Evolutionary conservation across 2,888 invertebrate species (phyloP).

Genomic region (Zygogramma bicolorata): DNA sequence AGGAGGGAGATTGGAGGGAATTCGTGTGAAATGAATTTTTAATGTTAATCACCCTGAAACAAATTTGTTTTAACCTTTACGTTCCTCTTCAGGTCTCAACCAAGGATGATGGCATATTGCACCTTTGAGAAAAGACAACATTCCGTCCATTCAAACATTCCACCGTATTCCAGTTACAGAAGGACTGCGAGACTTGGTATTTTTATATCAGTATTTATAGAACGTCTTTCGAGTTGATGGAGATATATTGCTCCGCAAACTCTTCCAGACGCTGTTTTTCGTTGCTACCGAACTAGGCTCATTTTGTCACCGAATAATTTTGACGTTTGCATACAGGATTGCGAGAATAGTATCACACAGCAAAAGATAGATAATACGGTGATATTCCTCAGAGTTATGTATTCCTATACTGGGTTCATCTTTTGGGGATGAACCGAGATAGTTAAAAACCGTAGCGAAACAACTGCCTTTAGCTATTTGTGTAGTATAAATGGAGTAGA

Average conservation of each 20-base stretch:
- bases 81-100: conserved; percentile 43
- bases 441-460: no score
- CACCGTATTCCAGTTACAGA: conserved; percentile 29
- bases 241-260: not conserved
- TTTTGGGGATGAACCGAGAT: no score
- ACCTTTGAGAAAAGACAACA: conserved; percentile 48
- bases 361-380: no score
- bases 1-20: no score
- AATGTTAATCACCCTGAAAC: no score
- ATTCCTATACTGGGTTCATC: no score
- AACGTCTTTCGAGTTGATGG: not conserved
- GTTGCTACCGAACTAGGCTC: not conserved
- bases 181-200: conserved; percentile 34
- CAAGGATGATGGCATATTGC: conserved; percentile 63
- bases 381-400: no score
- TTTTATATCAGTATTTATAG: conserved; percentile 36
- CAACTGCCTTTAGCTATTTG: no score
- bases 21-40: no score
- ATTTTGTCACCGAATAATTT: not conserved
- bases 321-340: no score
- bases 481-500: no score
- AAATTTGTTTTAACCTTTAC: not conserved
- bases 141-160: conserved; percentile 28
- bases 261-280: not conserved
- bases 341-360: no score